A percentile compares a stretch with the other conserved stretches of the same genome.
Evolutionary conservation across 2,797 vertebrate genomes (phyloP).

Genomic region (Oryzias dopingdopingensis): DNA sequence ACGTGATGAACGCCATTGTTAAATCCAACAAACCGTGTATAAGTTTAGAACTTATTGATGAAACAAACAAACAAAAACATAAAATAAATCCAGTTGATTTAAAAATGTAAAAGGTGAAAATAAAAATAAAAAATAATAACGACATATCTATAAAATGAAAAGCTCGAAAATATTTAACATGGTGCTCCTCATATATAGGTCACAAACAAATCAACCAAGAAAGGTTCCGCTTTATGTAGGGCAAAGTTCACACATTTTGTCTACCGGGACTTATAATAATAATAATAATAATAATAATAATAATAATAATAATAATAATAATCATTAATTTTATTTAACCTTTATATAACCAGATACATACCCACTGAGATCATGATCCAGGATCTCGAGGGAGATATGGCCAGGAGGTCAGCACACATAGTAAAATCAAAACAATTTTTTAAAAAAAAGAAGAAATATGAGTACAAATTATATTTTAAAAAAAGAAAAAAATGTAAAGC

Average conservation of each 20-base stretch:
- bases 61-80: neutral
- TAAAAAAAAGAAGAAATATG: too few relatives aligned
- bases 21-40: slow-evolving; percentile 3
- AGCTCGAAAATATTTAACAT: neutral
- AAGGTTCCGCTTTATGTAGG: slow-evolving; percentile 67
- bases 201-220: slow-evolving; percentile 35
- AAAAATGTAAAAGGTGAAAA: fast-evolving
- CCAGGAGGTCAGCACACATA: too few relatives aligned
- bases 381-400: too few relatives aligned
- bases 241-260: slow-evolving; percentile 61
- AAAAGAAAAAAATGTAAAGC: too few relatives aligned
- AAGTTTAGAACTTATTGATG: neutral
- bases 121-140: fast-evolving
- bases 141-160: neutral
- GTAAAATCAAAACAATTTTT: too few relatives aligned
- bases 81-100: neutral
- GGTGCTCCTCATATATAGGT: slow-evolving; percentile 22
- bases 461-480: too few relatives aligned
- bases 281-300: too few relatives aligned
- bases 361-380: too few relatives aligned
- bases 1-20: neutral
- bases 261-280: too few relatives aligned
- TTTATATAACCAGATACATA: too few relatives aligned
- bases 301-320: too few relatives aligned
- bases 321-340: too few relatives aligned